These are phyloP conservation scores for Nomada flava DNA, from an alignment of 2,888 invertebrate species.

Conservation along the genomic window DNA sequence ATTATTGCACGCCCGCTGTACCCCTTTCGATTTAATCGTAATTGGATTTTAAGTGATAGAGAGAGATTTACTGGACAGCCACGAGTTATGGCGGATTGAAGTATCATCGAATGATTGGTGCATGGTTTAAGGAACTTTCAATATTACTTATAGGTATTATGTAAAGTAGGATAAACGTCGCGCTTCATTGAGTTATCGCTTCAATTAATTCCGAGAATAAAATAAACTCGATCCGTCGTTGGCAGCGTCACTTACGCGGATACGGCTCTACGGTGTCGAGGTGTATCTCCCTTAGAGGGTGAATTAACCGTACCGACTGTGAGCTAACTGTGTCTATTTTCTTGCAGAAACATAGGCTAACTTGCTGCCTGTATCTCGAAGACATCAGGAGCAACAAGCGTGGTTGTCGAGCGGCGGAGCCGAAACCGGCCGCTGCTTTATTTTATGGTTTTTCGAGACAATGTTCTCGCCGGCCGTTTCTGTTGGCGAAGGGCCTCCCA, in stretches of 20 bases:
- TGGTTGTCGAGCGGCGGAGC: slow-evolving; percentile 29
- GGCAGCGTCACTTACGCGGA: no score
- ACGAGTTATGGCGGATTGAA: slow-evolving; percentile 27
- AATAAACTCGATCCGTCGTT: neutral
- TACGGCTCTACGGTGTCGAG: neutral
- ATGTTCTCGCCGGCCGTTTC: slow-evolving; percentile 79
- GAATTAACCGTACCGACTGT: slow-evolving; percentile 70
- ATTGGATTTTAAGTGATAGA: slow-evolving; percentile 37
- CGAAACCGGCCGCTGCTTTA: slow-evolving; percentile 78
- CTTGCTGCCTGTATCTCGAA: slow-evolving; percentile 36
- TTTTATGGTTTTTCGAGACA: slow-evolving; percentile 84
- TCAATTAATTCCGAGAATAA: neutral
- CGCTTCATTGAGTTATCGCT: slow-evolving; percentile 3
- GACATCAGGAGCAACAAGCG: slow-evolving; percentile 58
- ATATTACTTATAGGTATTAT: neutral
- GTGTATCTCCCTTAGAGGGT: slow-evolving; percentile 73
- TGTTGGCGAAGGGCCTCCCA: slow-evolving; percentile 77
- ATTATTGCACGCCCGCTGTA: slow-evolving; percentile 11
- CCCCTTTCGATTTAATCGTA: slow-evolving; percentile 29
- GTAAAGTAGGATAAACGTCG: slow-evolving; percentile 5
- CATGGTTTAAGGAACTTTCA: slow-evolving; percentile 2
- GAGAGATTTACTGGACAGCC: slow-evolving; percentile 15
- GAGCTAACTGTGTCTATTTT: slow-evolving; percentile 53
- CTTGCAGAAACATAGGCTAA: slow-evolving; percentile 61
- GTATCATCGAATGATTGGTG: slow-evolving; percentile 31